A percentile compares a stretch with the other conserved stretches of the same genome.
Conservation (phyloP, 2,888 invertebrate species). For the Tethea ocularis region DNA sequence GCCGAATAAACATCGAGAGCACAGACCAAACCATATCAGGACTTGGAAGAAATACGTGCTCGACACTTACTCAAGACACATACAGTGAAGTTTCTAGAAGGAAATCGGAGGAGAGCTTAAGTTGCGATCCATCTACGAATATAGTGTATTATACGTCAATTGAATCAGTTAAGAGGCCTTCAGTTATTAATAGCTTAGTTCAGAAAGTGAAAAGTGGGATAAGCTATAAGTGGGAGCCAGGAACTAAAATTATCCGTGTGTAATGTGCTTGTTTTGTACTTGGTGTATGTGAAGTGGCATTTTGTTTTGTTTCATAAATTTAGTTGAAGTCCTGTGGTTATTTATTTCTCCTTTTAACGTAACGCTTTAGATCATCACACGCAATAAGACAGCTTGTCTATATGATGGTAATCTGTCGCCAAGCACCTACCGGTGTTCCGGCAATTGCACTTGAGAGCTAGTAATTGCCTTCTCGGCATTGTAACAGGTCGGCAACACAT, state of each 20-base stretch:
- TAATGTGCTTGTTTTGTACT: conserved; percentile 30
- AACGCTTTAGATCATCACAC: no score
- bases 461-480: no score
- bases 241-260: conserved; percentile 65
- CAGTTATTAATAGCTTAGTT: conserved; percentile 39
- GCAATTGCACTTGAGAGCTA: no score
- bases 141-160: conserved; percentile 59
- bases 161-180: conserved; percentile 52
- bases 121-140: conserved; percentile 58
- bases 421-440: no score
- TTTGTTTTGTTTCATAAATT: conserved; percentile 20
- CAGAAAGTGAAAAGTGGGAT: conserved; percentile 42
- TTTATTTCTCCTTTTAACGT: background rate
- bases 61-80: conserved; percentile 27
- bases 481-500: no score
- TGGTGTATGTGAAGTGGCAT: conserved; percentile 34
- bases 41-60: conserved; percentile 17
- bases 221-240: conserved; percentile 70
- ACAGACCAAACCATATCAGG: conserved; percentile 21
- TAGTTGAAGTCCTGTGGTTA: conserved; percentile 18
- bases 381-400: no score
- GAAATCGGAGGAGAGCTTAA: conserved; percentile 47
- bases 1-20: conserved; percentile 41
- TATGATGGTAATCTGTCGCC: no score
- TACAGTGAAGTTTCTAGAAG: conserved; percentile 27